These are phyloP conservation scores for Ochropleura plecta DNA, from an alignment of 2,888 invertebrate species.

Conservation along the genomic window DNA sequence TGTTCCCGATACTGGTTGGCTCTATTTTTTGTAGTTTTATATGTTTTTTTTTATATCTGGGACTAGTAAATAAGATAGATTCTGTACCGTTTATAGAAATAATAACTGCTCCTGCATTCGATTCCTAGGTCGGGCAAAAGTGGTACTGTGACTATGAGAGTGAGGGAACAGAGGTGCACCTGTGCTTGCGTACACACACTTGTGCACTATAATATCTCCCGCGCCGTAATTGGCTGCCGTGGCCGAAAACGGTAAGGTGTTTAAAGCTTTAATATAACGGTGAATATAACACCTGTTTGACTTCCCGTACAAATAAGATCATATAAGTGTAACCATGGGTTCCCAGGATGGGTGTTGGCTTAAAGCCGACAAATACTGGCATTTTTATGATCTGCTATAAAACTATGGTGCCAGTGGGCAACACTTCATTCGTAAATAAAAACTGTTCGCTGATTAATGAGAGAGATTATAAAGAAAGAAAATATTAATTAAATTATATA, in stretches of 20 bases:
- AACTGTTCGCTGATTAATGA: slow-evolving; percentile 30
- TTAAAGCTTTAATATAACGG: slow-evolving; percentile 20
- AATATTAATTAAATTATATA: slow-evolving; percentile 58
- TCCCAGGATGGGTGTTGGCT: slow-evolving; percentile 27
- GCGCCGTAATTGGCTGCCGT: no score
- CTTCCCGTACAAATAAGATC: slow-evolving; percentile 21
- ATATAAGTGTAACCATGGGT: neutral
- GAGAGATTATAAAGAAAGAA: slow-evolving; percentile 29
- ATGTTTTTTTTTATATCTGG: neutral
- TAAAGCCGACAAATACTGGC: slow-evolving; percentile 7
- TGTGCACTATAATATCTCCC: no score
- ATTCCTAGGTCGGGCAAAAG: no score
- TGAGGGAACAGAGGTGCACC: no score
- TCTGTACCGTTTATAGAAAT: neutral
- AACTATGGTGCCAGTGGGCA: neutral
- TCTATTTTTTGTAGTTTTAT: no score
- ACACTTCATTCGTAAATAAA: slow-evolving; percentile 19
- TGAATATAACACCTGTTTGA: slow-evolving; percentile 7
- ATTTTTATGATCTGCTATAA: slow-evolving; percentile 40
- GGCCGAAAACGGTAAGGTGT: neutral
- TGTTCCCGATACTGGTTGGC: no score
- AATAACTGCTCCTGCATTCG: no score
- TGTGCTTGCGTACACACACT: no score
- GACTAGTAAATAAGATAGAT: neutral
- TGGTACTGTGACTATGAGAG: no score